Conservation (phyloP, 1,140 invertebrate species). For the Neodiprion fabricii region DNA sequence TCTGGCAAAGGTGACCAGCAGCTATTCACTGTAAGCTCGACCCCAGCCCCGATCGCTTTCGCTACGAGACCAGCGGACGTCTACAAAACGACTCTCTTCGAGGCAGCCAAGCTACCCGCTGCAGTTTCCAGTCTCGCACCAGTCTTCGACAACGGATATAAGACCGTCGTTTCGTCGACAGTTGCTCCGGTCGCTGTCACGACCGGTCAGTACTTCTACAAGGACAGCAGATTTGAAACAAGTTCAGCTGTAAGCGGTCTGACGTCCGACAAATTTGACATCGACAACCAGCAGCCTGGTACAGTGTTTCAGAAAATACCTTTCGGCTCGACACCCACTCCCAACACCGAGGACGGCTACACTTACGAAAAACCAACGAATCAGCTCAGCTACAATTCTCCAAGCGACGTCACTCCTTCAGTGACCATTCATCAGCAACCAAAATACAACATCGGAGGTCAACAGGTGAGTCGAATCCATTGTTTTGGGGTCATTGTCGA, state of each 20-base stretch:
- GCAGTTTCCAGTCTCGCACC: slow-evolving; percentile 37
- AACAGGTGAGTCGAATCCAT: slow-evolving; percentile 23
- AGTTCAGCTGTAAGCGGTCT: slow-evolving; percentile 37
- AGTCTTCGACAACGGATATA: slow-evolving; percentile 36
- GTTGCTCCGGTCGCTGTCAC: slow-evolving; percentile 27
- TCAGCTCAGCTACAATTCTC: slow-evolving; percentile 37
- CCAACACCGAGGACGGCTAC: slow-evolving; percentile 44
- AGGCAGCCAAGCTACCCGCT: slow-evolving; percentile 37
- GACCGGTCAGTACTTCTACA: slow-evolving; percentile 26
- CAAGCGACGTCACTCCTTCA: slow-evolving; percentile 8
- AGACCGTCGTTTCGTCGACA: slow-evolving; percentile 37
- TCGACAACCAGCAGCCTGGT: slow-evolving; percentile 39
- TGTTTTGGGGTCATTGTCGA: not conserved
- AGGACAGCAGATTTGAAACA: slow-evolving; percentile 21
- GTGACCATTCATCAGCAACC: not conserved
- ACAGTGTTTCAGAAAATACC: slow-evolving; percentile 37
- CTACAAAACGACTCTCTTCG: slow-evolving; percentile 40
- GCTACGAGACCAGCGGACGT: slow-evolving; percentile 39
- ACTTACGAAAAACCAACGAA: slow-evolving; percentile 29
- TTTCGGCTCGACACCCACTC: slow-evolving; percentile 38
- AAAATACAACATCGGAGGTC: not conserved
- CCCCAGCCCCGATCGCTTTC: slow-evolving; percentile 35
- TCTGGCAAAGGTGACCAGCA: slow-evolving; percentile 15
- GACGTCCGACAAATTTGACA: slow-evolving; percentile 46
- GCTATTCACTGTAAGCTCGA: slow-evolving; percentile 33